phyloP scores from a whole-genome alignment of 2,113 vertebrate species.

The Hyla sarda region DNA sequence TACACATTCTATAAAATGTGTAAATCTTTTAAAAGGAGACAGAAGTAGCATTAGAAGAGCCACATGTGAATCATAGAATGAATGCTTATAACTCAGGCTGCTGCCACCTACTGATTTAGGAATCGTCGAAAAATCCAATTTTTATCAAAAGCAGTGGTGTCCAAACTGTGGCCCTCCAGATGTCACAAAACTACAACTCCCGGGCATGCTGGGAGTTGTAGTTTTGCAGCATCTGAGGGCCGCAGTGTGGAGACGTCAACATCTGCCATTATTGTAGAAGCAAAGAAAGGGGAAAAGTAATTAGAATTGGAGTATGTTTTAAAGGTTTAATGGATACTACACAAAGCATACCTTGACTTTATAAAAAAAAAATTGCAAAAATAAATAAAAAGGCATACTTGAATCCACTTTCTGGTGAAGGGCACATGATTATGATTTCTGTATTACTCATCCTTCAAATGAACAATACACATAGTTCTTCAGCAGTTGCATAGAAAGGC shows the following conservation, averaged over 20 bases:
- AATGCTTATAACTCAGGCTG: not conserved
- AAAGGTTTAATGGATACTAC: conserved; percentile 11
- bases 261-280: not conserved
- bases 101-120: not conserved
- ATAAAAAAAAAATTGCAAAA: not conserved
- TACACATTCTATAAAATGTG: not conserved
- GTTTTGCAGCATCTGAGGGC: no score
- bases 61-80: not conserved
- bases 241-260: not conserved
- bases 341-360: not conserved
- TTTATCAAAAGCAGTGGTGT: no score
- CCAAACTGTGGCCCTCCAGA: not conserved
- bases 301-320: not conserved
- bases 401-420: not conserved
- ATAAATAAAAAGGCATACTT: not conserved
- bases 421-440: not conserved
- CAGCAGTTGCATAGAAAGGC: not conserved
- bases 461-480: not conserved
- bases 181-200: no score
- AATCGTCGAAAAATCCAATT: not conserved
- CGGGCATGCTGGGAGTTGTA: no score
- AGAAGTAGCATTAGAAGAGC: not conserved
- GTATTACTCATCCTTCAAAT: conserved; percentile 11
- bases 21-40: not conserved
- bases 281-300: not conserved